Evolutionary conservation across 2,888 invertebrate genomes (phyloP).

Genomic region (Nemurella pictetii): DNA sequence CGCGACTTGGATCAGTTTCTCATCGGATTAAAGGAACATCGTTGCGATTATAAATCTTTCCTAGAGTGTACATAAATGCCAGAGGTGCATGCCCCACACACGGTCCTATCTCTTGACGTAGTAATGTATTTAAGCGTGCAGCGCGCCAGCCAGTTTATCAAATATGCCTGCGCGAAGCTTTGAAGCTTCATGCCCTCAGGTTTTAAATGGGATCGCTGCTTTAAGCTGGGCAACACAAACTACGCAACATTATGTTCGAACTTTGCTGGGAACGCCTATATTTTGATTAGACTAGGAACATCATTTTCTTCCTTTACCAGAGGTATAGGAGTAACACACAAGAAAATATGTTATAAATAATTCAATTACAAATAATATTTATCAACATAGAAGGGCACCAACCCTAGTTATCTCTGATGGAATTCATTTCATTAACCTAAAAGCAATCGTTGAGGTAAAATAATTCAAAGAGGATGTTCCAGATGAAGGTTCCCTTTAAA

Average conservation of each 20-base stretch:
- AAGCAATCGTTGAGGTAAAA: background rate
- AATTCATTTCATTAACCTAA: background rate
- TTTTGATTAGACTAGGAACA: background rate
- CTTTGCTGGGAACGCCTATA: background rate
- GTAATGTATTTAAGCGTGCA: too few species aligned
- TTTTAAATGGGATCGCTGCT: background rate
- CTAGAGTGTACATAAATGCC: background rate
- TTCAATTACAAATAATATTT: background rate
- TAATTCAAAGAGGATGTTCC: background rate
- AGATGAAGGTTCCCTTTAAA: background rate
- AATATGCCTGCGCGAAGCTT: constrained; percentile 18
- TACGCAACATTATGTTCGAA: background rate
- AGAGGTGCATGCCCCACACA: background rate
- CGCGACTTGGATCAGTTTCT: background rate
- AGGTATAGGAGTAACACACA: background rate
- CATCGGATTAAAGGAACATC: background rate
- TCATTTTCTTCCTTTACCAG: background rate
- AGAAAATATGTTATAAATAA: background rate
- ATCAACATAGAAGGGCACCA: background rate
- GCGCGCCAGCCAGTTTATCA: background rate
- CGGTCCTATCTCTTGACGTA: too few species aligned
- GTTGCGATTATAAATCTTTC: background rate
- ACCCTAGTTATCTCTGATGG: background rate
- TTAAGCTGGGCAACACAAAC: background rate
- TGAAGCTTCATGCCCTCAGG: constrained; percentile 22